phyloP scores from a whole-genome alignment of 2,797 vertebrate genomes.

The Vireo griseus region DNA sequence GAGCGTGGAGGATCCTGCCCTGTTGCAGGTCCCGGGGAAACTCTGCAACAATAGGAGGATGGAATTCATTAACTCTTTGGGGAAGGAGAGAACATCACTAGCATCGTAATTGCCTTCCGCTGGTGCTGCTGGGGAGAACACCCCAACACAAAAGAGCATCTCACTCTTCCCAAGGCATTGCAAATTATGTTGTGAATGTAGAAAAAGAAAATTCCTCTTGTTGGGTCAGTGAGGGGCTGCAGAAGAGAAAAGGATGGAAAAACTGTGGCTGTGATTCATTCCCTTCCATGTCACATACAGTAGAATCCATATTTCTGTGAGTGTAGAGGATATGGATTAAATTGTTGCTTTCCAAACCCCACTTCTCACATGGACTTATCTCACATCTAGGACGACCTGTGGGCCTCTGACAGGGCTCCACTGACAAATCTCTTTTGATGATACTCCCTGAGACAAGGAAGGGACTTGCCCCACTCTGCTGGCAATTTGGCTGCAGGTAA shows the following conservation, averaged over 20 bases:
- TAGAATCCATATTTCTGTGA: background rate
- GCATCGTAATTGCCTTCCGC: background rate
- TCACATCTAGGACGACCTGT: background rate
- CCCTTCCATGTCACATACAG: background rate
- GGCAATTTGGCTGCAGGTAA: slow-evolving; percentile 64
- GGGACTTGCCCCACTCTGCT: slow-evolving; percentile 58
- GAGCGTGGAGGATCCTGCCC: background rate
- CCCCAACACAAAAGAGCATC: background rate
- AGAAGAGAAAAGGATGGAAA: background rate
- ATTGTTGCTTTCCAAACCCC: background rate
- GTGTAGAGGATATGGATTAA: background rate
- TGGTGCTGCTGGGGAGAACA: background rate
- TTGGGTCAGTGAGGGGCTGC: background rate
- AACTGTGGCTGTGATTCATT: background rate
- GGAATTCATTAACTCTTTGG: slow-evolving; percentile 32
- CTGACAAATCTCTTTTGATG: slow-evolving; percentile 15
- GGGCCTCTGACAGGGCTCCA: background rate
- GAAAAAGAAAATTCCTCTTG: background rate
- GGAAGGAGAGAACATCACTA: background rate
- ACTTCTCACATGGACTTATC: background rate
- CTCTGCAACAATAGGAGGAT: slow-evolving; percentile 1
- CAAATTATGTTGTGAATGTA: background rate
- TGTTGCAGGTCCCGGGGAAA: background rate
- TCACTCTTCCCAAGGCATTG: background rate
- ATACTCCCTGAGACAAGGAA: slow-evolving; percentile 45